Evolutionary conservation across 2,113 vertebrate genomes (phyloP), one percentile per base, ranked within the genome.

Genomic region (Orientallactaga bullata): DNA sequence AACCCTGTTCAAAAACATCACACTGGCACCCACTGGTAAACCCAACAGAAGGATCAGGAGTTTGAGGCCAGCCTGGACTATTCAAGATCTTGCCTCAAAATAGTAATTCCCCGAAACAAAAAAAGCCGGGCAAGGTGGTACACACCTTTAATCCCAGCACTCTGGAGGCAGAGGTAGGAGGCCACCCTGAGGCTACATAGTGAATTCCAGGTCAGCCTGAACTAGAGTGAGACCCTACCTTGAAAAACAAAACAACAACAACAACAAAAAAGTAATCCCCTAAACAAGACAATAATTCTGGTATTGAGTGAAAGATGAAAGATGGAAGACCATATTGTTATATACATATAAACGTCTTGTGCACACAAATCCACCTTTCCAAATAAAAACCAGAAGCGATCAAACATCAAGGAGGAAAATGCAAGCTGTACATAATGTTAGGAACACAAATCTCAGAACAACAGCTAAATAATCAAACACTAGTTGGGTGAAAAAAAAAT

Each of bases 401-500:
- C 7, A 63, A 51, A 66, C 66, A 79, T 16, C 17, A 17, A 85
- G 12, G 55, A 83, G 11, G 30, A 88, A 58, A 76, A 88, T 91
- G 68, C 6, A 77, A 15, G 65, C 24, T 86, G 26, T 47, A 51
- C 37, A 39, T 11, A 10, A 26, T 74, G 23, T 39, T 90, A 71
- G 63, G 39, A 72, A 79, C 10, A 86, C 80, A 60, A 84, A 66
- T 72, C 78, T 69, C 39, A 83, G 42, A 74, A 77, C 91, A 95
- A 66, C 7, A 37, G 32, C 55, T 66, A 95, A 78, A n/a, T 51
- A 89, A 55, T 73, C 60, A 74, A 47, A 85, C 55, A 69, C 58
- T 37, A 60, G 21, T 26, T 74, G 51, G 47, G 17, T 80, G 3
- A 11, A 47, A n/a, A 88, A 85, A 35, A n/a, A 8, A 51, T 20